Evolutionary conservation across 2,797 vertebrate species (phyloP).

Genomic region (Leucoraja ocellata): DNA sequence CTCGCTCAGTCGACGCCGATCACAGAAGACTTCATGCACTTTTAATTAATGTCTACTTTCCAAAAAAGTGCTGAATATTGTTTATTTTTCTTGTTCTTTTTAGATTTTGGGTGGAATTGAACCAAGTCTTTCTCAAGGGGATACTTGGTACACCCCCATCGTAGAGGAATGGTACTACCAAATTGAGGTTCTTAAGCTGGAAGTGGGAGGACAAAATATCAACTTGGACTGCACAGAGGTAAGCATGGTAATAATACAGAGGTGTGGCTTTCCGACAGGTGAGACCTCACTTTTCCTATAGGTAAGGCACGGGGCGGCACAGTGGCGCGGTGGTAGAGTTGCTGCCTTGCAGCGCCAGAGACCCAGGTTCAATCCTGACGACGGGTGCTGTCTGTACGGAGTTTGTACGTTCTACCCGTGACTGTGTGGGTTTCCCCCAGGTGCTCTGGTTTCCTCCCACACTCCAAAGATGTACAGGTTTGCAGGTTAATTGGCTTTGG

Average conservation of each 20-base stretch:
- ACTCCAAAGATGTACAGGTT: too few relatives aligned
- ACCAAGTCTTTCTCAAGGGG: conserved; percentile 70
- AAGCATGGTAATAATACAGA: conserved; percentile 41
- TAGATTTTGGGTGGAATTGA: conserved; percentile 87
- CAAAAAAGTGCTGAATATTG: neutral
- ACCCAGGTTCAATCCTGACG: too few relatives aligned
- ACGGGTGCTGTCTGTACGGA: too few relatives aligned
- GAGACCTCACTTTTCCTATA: neutral
- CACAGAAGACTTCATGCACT: neutral
- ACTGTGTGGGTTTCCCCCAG: too few relatives aligned
- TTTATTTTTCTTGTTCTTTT: conserved; percentile 39
- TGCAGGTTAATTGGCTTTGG: too few relatives aligned
- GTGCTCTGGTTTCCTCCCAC: too few relatives aligned
- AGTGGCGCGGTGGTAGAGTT: too few relatives aligned
- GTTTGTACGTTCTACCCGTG: too few relatives aligned
- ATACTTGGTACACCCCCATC: conserved; percentile 90
- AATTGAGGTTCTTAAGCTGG: conserved; percentile 87
- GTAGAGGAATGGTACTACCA: conserved; percentile 95
- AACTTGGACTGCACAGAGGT: conserved; percentile 91
- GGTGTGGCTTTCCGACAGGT: neutral
- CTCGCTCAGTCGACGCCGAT: too few relatives aligned
- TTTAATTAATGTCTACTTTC: neutral
- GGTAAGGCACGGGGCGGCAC: too few relatives aligned
- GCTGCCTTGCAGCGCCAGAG: too few relatives aligned
- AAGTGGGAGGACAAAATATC: conserved; percentile 79